These are phyloP conservation scores for Channallabes apus DNA, from an alignment of 2,797 vertebrate species.

Conservation along the genomic window DNA sequence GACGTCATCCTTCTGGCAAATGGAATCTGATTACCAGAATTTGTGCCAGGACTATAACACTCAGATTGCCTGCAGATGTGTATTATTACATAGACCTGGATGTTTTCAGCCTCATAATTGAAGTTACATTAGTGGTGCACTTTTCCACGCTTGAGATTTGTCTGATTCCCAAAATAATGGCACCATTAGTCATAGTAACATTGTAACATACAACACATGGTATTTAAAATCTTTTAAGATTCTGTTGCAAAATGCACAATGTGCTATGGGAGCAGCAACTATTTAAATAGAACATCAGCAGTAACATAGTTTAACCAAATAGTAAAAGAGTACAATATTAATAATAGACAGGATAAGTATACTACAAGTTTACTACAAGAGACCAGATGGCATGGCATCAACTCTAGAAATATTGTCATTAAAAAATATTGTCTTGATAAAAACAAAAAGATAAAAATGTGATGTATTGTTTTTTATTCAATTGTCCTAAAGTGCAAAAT, in stretches of 20 bases:
- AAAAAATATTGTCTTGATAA: too few relatives aligned
- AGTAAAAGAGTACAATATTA: too few relatives aligned
- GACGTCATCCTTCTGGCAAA: not conserved
- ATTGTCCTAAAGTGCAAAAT: too few relatives aligned
- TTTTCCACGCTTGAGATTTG: not conserved
- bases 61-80: not conserved
- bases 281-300: too few relatives aligned
- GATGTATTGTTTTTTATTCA: too few relatives aligned
- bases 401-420: too few relatives aligned
- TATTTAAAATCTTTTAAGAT: not conserved
- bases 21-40: not conserved
- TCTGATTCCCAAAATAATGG: not conserved
- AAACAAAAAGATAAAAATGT: too few relatives aligned
- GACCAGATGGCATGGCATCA: accelerated
- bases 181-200: not conserved
- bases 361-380: too few relatives aligned
- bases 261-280: too few relatives aligned
- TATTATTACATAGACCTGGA: not conserved
- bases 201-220: too few relatives aligned
- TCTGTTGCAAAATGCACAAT: not conserved
- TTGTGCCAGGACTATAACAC: not conserved
- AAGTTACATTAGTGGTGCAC: not conserved
- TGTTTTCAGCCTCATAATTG: not conserved
- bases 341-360: too few relatives aligned
- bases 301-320: too few relatives aligned